Conservation (phyloP, 2,888 invertebrate species). For the Dolomedes plantarius region DNA sequence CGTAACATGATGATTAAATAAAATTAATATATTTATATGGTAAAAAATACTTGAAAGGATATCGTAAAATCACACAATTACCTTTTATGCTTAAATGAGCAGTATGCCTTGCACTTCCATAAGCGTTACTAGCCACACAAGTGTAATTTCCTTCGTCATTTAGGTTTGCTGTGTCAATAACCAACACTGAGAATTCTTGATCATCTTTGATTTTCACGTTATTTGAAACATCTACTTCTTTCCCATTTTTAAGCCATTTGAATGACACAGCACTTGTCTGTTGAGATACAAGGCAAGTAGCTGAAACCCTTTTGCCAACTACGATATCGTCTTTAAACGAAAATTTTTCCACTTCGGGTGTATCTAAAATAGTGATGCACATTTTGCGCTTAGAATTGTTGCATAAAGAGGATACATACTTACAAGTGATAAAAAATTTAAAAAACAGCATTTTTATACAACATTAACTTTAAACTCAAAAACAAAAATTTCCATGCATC, state of each 20-base stretch:
- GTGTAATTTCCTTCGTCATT: constrained; percentile 58
- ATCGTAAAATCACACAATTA: no score
- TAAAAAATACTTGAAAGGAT: no score
- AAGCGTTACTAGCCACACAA: constrained; percentile 33
- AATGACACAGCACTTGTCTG: neutral
- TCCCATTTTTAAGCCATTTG: constrained; percentile 21
- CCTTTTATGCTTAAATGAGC: constrained; percentile 31
- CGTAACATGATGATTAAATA: no score
- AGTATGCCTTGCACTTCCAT: constrained; percentile 21
- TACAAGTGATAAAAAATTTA: neutral
- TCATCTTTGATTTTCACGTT: constrained; percentile 12
- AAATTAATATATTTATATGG: no score
- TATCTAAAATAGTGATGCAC: constrained; percentile 12
- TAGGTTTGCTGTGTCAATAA: constrained; percentile 20
- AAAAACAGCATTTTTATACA: neutral
- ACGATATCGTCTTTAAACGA: constrained; percentile 19
- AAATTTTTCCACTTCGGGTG: constrained; percentile 11
- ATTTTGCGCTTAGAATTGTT: neutral
- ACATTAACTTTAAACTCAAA: no score
- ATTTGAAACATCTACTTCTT: constrained; percentile 4
- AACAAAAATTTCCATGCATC: no score
- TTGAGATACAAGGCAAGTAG: neutral
- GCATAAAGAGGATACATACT: neutral
- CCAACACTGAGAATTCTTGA: constrained; percentile 6
- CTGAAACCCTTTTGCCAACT: constrained; percentile 3